Conservation (phyloP, 2,888 invertebrate genomes). For the Lacanobia wlatinum region DNA sequence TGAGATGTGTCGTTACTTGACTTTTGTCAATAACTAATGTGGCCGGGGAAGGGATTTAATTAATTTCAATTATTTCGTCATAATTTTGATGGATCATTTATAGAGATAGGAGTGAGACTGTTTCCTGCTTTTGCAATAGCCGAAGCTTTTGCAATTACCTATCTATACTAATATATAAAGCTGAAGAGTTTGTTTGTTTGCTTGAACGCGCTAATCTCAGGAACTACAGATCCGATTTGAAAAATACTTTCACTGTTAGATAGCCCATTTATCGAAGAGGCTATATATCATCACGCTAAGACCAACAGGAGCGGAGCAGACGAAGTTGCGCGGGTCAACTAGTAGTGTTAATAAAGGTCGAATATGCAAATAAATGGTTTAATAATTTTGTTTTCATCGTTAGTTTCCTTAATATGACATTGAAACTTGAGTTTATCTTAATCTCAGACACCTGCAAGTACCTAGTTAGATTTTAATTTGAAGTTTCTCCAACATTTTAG, state of each 20-base stretch:
- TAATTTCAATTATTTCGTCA: constrained; percentile 62
- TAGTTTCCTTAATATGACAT: neutral
- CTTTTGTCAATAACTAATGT: constrained; percentile 66
- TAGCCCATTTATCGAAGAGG: too few species aligned
- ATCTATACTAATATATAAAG: too few species aligned
- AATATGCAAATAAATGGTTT: neutral
- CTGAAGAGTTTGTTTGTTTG: too few species aligned
- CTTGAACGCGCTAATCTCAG: too few species aligned
- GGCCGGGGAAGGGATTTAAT: constrained; percentile 64
- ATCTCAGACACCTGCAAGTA: too few species aligned
- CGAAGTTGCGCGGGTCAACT: too few species aligned
- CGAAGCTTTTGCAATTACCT: too few species aligned
- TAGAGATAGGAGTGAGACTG: constrained; percentile 36
- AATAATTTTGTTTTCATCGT: neutral
- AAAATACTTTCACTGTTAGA: too few species aligned
- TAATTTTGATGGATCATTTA: constrained; percentile 47
- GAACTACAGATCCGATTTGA: too few species aligned
- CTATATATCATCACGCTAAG: too few species aligned
- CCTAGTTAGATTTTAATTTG: neutral
- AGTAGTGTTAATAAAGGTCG: too few species aligned
- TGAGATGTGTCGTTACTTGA: constrained; percentile 78
- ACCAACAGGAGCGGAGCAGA: too few species aligned
- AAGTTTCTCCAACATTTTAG: neutral
- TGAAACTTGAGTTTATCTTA: neutral
- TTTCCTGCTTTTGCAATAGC: neutral